Percentiles rank a stretch among this genome's conserved stretches.
These are phyloP conservation scores for Acanthurus lineatus DNA, from an alignment of 2,797 vertebrate species.

Conservation along the genomic window DNA sequence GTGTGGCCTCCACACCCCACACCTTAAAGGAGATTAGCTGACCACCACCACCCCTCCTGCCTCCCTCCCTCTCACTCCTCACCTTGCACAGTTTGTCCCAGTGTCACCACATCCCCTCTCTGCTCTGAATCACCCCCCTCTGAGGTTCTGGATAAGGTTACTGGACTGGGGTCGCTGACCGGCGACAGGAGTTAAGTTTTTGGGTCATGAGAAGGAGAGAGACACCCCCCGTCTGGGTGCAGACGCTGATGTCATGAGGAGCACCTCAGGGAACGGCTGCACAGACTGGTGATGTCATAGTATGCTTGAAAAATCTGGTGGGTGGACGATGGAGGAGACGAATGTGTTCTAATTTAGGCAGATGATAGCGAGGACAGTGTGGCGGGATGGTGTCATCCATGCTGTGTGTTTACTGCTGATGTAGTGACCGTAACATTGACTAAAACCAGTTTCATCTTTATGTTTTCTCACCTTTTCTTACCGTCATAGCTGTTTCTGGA, in stretches of 20 bases:
- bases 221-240: constrained; percentile 45
- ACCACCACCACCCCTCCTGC: constrained; percentile 4
- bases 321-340: constrained; percentile 9
- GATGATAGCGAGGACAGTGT: background rate
- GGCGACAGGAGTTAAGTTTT: constrained; percentile 42
- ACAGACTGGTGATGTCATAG: constrained; percentile 71
- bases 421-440: background rate
- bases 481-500: background rate
- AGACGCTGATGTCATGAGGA: constrained; percentile 75
- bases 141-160: constrained; percentile 48
- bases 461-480: background rate
- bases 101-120: constrained; percentile 19
- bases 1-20: constrained; percentile 51
- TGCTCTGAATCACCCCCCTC: constrained; percentile 20
- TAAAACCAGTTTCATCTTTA: background rate
- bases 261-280: constrained; percentile 47
- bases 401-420: constrained; percentile 6
- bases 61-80: constrained; percentile 45
- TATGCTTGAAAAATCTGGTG: constrained; percentile 31
- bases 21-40: constrained; percentile 64
- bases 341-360: constrained; percentile 25
- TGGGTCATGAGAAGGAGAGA: constrained; percentile 52
- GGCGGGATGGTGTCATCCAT: background rate
- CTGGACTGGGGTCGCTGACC: constrained; percentile 47
- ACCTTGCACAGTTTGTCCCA: constrained; percentile 19